Base-by-base conservation (phyloP, 2,797 vertebrate genomes). In the Carcharodon carcharias region DNA sequence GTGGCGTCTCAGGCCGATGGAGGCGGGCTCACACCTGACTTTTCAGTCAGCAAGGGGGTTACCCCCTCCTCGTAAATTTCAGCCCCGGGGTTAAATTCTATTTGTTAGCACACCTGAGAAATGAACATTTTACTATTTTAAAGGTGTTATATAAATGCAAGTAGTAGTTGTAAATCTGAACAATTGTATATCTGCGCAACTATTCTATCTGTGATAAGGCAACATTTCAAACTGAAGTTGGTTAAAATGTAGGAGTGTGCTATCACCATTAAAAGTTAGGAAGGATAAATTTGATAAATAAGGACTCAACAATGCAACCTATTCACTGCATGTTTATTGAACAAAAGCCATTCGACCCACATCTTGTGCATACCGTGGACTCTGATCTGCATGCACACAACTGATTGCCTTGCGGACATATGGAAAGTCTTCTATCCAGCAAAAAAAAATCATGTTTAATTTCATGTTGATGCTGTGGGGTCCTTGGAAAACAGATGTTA, bases 401-500 rank as follows among this genome's bases (percentile, higher is more conserved):
- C 69, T 95, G 69, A 73, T 73, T 77, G 94, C 69, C 45, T 95
- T 95, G 67, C 6, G 26, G 71, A 77, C 94, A 95, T 95, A 95
- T 77, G 94, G 67, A 67, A 69, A 95, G 67, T 95, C 69, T 77
- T 95, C 94, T 77, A 77, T 77, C 69, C 45, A 67, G 54, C 67
- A 58, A 77, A 95, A 71, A 58, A 54, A n/a, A 71, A 54, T 54
- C 94, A 73, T 95, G 69, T 95, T 95, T 58, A 54, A 73, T 95
- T 77, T 77, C 16, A 95, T 95, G 94, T 95, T 54, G 50, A 71
- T 77, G 94, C 94, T 77, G 69, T 58, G 69, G 69, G 94, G 94
- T 95, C 94, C 94, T 95, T 95, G 94, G 56, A 35, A 95, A 95
- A 95, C 94, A 95, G 94, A 95, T 95, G 94, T 95, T 95, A 95